Percentiles rank a stretch among this genome's conserved stretches.
phyloP scores from a whole-genome alignment of 2,113 vertebrate genomes.

The Martes martes region DNA sequence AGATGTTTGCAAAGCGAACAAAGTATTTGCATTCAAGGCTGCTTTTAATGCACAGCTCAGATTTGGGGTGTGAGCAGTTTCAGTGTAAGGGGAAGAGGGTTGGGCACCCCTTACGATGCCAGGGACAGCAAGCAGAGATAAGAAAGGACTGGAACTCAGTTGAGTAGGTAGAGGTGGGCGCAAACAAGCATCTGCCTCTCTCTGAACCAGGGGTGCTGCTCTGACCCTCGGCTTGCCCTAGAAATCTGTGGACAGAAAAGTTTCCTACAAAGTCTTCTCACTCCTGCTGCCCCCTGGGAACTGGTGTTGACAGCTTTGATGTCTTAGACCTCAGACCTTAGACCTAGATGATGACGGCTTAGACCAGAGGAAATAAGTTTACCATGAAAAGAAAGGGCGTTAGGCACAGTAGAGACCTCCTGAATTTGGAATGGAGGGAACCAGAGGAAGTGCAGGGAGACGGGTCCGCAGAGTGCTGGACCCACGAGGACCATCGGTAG shows the following conservation, averaged over 20 bases:
- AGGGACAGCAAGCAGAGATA: background rate
- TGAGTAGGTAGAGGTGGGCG: no score
- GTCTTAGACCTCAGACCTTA: no score
- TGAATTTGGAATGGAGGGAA: background rate
- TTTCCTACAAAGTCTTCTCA: background rate
- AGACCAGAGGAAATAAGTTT: background rate
- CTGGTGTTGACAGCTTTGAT: background rate
- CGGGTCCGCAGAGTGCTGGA: background rate
- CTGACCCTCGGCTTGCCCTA: background rate
- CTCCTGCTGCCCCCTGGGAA: background rate
- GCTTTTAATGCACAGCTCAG: background rate
- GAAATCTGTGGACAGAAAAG: accelerated
- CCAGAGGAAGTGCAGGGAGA: background rate
- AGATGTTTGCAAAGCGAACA: background rate
- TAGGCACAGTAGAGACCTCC: no score
- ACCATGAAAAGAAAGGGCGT: background rate
- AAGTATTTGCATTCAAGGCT: background rate
- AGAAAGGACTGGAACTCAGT: background rate
- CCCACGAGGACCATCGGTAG: accelerated
- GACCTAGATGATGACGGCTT: background rate
- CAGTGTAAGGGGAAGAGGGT: background rate
- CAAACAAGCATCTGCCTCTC: background rate
- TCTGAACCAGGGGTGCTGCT: background rate
- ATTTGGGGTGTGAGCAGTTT: background rate
- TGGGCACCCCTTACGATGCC: background rate